A percentile compares a stretch with the other conserved stretches of the same genome.
Conservation (phyloP, 2,113 vertebrate species). For the Ictidomys tridecemlineatus region DNA sequence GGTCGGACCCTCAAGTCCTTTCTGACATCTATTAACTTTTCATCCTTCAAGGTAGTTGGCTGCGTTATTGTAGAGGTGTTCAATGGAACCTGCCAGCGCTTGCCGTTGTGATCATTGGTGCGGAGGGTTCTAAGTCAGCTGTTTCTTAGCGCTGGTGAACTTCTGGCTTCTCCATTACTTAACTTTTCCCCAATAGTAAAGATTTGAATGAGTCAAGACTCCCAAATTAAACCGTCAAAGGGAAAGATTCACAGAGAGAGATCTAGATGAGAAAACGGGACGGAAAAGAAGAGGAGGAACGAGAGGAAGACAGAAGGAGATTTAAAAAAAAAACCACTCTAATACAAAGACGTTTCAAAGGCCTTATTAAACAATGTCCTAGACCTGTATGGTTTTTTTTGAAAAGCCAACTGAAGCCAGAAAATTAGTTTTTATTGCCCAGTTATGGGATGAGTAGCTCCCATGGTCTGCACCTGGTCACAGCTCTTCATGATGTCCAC, state of each 20-base stretch:
- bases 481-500: fast-evolving
- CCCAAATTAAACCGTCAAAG: neutral
- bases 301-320: neutral
- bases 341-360: neutral
- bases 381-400: neutral
- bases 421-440: neutral
- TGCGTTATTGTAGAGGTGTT: constrained; percentile 80
- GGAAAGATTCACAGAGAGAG: neutral
- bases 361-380: neutral
- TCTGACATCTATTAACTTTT: constrained; percentile 88
- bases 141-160: constrained; percentile 53
- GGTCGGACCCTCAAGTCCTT: constrained; percentile 83
- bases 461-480: fast-evolving
- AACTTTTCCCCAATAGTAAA: neutral
- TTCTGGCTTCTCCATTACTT: neutral
- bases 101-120: constrained; percentile 71
- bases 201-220: constrained; percentile 45
- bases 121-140: constrained; percentile 71
- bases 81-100: constrained; percentile 59
- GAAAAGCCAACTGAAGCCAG: neutral
- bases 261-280: neutral
- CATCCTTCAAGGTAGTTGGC: constrained; percentile 84
- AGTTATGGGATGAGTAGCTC: fast-evolving
- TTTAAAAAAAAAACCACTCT: neutral
- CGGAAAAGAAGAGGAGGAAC: neutral